Evolutionary conservation across 2,888 invertebrate species (phyloP).

Genomic region (Ornithoptera alexandrae): DNA sequence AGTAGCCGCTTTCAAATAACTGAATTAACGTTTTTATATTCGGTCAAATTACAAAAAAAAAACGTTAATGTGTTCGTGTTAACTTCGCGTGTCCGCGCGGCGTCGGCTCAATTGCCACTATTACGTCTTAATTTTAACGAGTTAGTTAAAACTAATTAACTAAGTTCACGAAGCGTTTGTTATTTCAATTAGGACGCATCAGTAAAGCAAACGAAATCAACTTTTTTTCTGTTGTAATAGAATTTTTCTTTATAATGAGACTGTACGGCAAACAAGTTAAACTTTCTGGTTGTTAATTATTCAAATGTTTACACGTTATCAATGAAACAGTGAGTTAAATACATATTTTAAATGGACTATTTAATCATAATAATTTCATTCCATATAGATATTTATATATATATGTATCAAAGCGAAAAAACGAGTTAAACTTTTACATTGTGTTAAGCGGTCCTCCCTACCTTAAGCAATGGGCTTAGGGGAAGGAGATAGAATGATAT

Average conservation of each 20-base stretch:
- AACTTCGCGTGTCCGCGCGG: slow-evolving; percentile 50
- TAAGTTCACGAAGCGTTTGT: slow-evolving; percentile 26
- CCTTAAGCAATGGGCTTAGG: no score
- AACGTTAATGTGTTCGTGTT: slow-evolving; percentile 47
- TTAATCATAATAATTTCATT: no score
- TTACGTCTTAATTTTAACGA: slow-evolving; percentile 62
- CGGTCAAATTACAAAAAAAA: slow-evolving; percentile 37
- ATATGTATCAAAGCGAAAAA: no score
- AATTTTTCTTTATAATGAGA: slow-evolving; percentile 2
- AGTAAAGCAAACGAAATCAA: slow-evolving; percentile 23
- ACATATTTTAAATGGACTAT: no score
- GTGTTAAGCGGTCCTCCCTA: no score
- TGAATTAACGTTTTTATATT: slow-evolving; percentile 45
- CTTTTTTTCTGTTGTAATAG: slow-evolving; percentile 7
- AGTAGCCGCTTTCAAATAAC: slow-evolving; percentile 49
- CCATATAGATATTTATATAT: no score
- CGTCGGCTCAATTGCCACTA: slow-evolving; percentile 55
- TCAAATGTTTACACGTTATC: no score
- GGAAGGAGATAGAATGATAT: no score
- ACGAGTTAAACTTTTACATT: no score
- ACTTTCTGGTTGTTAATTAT: not conserved
- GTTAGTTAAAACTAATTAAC: slow-evolving; percentile 42
- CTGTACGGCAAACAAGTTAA: not conserved
- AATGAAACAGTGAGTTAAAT: no score
- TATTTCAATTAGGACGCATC: slow-evolving; percentile 26